Conservation (phyloP, 2,888 invertebrate genomes). For the Cremastinae sp. region DNA sequence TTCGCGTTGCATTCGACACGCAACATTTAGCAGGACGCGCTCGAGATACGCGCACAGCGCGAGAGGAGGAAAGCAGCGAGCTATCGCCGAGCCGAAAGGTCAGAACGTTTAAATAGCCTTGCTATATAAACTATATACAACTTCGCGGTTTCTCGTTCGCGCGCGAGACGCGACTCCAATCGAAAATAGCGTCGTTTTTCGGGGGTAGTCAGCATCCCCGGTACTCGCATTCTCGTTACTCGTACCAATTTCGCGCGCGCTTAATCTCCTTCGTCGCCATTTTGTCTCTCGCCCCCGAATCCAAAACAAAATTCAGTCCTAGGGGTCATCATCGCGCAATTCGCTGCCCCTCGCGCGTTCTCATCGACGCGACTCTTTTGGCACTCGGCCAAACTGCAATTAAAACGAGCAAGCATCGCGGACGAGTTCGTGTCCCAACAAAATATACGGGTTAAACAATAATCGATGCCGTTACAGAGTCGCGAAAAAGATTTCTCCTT, state of each 20-base stretch:
- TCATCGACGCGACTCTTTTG: no score
- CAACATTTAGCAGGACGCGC: conserved; percentile 36
- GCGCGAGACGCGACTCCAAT: conserved; percentile 5
- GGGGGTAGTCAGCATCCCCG: not conserved
- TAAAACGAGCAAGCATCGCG: not conserved
- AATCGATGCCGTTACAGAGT: no score
- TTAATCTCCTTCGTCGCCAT: no score
- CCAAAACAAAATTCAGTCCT: no score
- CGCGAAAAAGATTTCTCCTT: no score
- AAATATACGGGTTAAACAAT: no score
- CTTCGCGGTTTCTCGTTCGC: not conserved
- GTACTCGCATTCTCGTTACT: no score
- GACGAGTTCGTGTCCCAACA: not conserved
- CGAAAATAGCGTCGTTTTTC: conserved; percentile 4
- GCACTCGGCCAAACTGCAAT: no score
- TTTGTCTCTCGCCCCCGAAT: no score
- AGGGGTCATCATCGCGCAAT: no score
- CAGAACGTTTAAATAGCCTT: conserved; percentile 30
- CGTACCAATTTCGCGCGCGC: no score
- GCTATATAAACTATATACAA: conserved; percentile 15
- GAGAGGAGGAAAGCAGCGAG: conserved; percentile 53
- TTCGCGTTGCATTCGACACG: conserved; percentile 23
- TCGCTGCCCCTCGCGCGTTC: no score
- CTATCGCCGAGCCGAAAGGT: not conserved
- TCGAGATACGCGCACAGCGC: conserved; percentile 60